phyloP scores from a whole-genome alignment of 1,140 invertebrate genomes.

The Drosophila ercepeae region DNA sequence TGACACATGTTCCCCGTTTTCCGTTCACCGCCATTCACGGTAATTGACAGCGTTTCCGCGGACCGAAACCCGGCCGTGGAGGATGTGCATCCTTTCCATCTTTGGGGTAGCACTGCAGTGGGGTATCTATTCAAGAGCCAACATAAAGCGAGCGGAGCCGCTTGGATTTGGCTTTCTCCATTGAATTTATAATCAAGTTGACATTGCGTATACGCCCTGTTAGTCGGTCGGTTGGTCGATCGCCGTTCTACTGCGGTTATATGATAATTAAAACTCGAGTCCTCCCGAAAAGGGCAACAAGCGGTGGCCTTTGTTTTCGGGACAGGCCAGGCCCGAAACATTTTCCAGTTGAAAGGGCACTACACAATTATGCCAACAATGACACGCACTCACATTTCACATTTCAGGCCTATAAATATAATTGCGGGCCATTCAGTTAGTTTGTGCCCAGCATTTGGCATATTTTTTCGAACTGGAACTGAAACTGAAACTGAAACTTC shows the following conservation, averaged over 20 bases:
- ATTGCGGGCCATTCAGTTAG: slow-evolving; percentile 44
- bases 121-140: slow-evolving; percentile 56
- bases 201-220: slow-evolving; percentile 34
- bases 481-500: slow-evolving; percentile 1
- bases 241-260: slow-evolving; percentile 39
- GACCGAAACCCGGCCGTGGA: slow-evolving; percentile 32
- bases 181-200: slow-evolving; percentile 76
- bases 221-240: not conserved
- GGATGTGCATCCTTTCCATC: slow-evolving; percentile 9
- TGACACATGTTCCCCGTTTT: slow-evolving; percentile 3
- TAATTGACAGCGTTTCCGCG: slow-evolving; percentile 69
- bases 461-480: slow-evolving; percentile 21
- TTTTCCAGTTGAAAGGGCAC: slow-evolving; percentile 31
- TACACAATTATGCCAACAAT: slow-evolving; percentile 24
- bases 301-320: slow-evolving; percentile 33
- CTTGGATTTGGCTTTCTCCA: slow-evolving; percentile 27
- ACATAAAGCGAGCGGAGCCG: slow-evolving; percentile 43
- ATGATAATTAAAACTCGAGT: slow-evolving; percentile 68
- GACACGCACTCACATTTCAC: slow-evolving; percentile 29
- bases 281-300: slow-evolving; percentile 36
- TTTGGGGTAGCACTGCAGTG: slow-evolving; percentile 1
- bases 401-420: slow-evolving; percentile 13
- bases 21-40: slow-evolving; percentile 7
- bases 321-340: slow-evolving; percentile 18
- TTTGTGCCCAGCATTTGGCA: slow-evolving; percentile 36